Base-by-base conservation (phyloP, 2,888 invertebrate genomes). In the Dasypogon diadema region DNA sequence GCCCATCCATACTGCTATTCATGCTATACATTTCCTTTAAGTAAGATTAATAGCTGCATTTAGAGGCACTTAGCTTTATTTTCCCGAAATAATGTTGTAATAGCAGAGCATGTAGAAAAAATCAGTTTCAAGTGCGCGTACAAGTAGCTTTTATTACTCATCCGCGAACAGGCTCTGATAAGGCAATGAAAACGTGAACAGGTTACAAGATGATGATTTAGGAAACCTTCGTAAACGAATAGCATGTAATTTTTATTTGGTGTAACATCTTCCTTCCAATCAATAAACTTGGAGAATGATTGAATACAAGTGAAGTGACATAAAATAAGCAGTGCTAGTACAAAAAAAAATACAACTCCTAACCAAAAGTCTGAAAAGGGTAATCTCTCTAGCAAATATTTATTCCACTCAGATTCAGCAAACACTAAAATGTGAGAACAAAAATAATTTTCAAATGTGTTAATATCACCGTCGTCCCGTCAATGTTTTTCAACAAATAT, bases 11-110 rank as follows among this genome's bases (percentile, higher is more conserved):
- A 65, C 24, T 46, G 48, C 65, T 46, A 24, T 65, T 46, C 48
- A 24, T 5, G 48, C 65, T 46, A 65, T 65, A 65, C 65, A 65
- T 65, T 65, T 72, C 55, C 72, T 16, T 54, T 55, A 55, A 72
- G 55, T 72, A 72, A 72, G 72, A 72, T 72, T 72, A 72, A 72
- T 72, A 24, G 26, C 54, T 54, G 54, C 54, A 72, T 72, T 72
- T 72, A 72, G 22, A 26, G 22, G 72, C 55, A 55, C 72, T 72
- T 72, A 72, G 72, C 48, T 46, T 65, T 65, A 65, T 65, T 46
- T 65, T 65, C 48, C 65, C 46, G 26, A 46, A 65, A 65, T 65
- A 46, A 46, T 48, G 48, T 46, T 37, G 65, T 46, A 65, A 65
- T 65, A 65, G 65, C 24, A 21, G 48, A 10, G 24, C 46, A 34